A percentile compares a stretch with the other conserved stretches of the same genome.
Evolutionary conservation across 1,140 invertebrate genomes (phyloP).

Genomic region (Magallana gigas): DNA sequence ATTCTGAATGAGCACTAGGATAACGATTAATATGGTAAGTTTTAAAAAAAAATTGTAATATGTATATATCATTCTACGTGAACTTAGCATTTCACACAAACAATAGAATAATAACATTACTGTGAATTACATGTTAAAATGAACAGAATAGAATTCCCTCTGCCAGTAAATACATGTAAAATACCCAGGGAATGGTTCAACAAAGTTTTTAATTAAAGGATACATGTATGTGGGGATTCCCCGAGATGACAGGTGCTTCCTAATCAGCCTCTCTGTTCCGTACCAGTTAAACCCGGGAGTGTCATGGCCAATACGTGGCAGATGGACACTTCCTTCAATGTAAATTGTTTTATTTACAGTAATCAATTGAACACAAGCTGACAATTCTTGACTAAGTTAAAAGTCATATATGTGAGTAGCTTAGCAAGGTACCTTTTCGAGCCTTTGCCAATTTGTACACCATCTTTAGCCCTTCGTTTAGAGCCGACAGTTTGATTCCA

Average conservation of each 20-base stretch:
- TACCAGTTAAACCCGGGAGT: constrained; percentile 79
- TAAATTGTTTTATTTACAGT: constrained; percentile 16
- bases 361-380: background rate
- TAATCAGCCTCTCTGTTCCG: constrained; percentile 78
- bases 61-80: too few species aligned
- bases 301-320: constrained; percentile 77
- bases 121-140: too few species aligned
- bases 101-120: too few species aligned
- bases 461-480: constrained; percentile 69
- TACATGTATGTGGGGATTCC: constrained; percentile 78
- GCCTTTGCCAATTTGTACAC: constrained; percentile 68
- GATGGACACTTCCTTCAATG: constrained; percentile 76
- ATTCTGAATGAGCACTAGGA: too few species aligned
- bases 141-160: too few species aligned
- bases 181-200: background rate
- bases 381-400: background rate
- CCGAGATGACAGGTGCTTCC: constrained; percentile 74
- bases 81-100: too few species aligned
- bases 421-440: constrained; percentile 64
- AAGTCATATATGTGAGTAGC: background rate
- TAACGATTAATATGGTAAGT: too few species aligned
- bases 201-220: constrained; percentile 64
- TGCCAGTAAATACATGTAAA: too few species aligned
- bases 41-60: too few species aligned
- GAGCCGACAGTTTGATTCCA: constrained; percentile 74